Conservation (phyloP, 2,797 vertebrate genomes). For the Enteromius afrohamiltoni region DNA sequence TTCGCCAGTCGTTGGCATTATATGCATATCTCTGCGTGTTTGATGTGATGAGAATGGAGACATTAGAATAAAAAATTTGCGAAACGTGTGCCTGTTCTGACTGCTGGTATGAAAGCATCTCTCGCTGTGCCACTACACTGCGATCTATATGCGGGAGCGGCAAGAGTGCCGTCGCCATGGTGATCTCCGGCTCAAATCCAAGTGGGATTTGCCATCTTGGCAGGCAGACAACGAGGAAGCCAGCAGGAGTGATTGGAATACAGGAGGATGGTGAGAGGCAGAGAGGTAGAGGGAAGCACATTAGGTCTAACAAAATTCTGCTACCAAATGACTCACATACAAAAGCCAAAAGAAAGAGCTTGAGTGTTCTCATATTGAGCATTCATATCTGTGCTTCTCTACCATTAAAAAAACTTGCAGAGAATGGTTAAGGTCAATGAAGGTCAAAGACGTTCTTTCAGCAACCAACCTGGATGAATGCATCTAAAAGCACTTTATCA, state of each 20-base stretch:
- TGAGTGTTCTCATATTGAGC: neutral
- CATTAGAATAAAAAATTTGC: conserved; percentile 46
- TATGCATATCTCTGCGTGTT: conserved; percentile 68
- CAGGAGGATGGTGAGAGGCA: conserved; percentile 61
- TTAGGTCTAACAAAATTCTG: conserved; percentile 79
- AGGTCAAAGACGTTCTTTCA: neutral
- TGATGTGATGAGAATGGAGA: conserved; percentile 48
- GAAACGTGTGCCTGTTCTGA: conserved; percentile 26
- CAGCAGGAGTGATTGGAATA: conserved; percentile 53
- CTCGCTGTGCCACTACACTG: conserved; percentile 77
- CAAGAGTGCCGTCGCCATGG: conserved; percentile 83
- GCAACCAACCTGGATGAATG: neutral
- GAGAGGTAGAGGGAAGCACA: conserved; percentile 66
- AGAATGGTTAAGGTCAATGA: neutral
- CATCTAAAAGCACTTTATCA: neutral
- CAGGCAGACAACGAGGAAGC: conserved; percentile 68
- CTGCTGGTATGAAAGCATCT: conserved; percentile 67
- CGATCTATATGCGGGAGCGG: conserved; percentile 82
- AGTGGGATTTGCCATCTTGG: conserved; percentile 80
- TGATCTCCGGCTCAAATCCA: conserved; percentile 84
- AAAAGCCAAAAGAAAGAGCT: conserved; percentile 74
- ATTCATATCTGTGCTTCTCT: neutral
- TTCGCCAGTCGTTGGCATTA: conserved; percentile 78
- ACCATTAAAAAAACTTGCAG: neutral
- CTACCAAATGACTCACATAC: conserved; percentile 72